These are phyloP conservation scores for Sarcophaga carnaria DNA, from an alignment of 2,888 invertebrate species.

Conservation along the genomic window DNA sequence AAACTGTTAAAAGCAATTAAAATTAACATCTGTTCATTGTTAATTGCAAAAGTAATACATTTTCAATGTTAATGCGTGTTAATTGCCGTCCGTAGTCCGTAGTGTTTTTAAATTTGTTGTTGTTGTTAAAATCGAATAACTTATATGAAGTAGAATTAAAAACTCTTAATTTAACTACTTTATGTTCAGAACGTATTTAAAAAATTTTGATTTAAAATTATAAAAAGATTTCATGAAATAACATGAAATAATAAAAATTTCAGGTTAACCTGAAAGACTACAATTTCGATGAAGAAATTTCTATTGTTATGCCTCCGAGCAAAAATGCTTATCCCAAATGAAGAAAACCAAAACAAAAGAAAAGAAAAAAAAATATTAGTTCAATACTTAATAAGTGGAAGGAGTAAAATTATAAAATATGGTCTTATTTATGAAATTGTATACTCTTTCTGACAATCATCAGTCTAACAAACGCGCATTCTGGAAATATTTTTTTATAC, in stretches of 20 bases:
- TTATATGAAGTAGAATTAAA: not conserved
- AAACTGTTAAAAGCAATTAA: no score
- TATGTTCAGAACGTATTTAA: not conserved
- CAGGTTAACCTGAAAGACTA: not conserved
- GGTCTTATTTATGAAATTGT: slow-evolving; percentile 68
- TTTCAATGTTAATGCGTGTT: no score
- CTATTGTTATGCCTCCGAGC: not conserved
- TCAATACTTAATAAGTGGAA: slow-evolving; percentile 6
- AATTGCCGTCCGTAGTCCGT: no score
- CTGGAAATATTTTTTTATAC: not conserved
- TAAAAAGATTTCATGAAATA: no score
- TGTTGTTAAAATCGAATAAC: no score
- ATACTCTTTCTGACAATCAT: slow-evolving; percentile 50
- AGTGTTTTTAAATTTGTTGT: no score
- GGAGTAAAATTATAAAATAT: slow-evolving; percentile 62
- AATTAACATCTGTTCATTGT: no score
- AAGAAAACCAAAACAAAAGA: slow-evolving; percentile 12
- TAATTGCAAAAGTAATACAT: no score
- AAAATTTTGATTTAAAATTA: not conserved
- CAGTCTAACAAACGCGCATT: slow-evolving; percentile 45
- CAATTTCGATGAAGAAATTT: not conserved
- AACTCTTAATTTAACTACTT: not conserved
- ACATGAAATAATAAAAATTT: no score
- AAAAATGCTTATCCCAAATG: not conserved
- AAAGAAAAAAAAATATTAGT: not conserved